Evolutionary conservation across 2,888 invertebrate genomes (phyloP).

Genomic region (Ochropleura plecta): DNA sequence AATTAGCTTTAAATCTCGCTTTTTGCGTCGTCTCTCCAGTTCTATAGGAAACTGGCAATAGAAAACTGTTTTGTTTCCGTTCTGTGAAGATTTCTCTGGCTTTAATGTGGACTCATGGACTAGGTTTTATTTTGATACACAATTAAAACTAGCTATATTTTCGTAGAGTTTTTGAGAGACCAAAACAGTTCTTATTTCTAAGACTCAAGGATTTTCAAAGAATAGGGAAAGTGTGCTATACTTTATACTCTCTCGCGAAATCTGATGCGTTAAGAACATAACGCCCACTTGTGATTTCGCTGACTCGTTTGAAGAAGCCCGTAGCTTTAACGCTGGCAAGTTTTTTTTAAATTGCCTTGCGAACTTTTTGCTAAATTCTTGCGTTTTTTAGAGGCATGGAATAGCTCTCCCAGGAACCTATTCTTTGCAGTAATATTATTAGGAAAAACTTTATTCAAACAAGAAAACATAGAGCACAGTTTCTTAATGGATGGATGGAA

Average conservation of each 20-base stretch:
- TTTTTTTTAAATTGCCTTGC: not conserved
- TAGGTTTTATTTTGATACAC: not conserved
- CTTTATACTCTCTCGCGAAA: constrained; percentile 5
- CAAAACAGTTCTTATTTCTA: not conserved
- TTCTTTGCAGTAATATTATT: not conserved
- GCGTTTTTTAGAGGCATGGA: not conserved
- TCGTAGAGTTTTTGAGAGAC: not conserved
- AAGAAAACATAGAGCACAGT: not conserved
- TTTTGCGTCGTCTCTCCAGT: constrained; percentile 51
- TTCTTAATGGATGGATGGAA: not conserved
- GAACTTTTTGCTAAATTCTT: not conserved
- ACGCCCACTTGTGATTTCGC: constrained; percentile 34
- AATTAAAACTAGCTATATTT: too few species aligned
- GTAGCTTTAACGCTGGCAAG: not conserved
- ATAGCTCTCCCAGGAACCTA: not conserved
- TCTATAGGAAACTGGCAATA: constrained; percentile 42
- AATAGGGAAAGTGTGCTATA: constrained; percentile 15
- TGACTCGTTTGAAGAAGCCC: constrained; percentile 6
- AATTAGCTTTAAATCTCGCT: constrained; percentile 65
- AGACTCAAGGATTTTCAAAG: not conserved
- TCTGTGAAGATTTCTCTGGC: constrained; percentile 34
- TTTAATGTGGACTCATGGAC: not conserved
- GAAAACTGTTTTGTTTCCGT: constrained; percentile 52
- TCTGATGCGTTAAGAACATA: constrained; percentile 6
- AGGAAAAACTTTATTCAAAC: not conserved